These are phyloP conservation scores for Electrophaes corylata DNA, from an alignment of 2,888 invertebrate genomes.

Conservation along the genomic window DNA sequence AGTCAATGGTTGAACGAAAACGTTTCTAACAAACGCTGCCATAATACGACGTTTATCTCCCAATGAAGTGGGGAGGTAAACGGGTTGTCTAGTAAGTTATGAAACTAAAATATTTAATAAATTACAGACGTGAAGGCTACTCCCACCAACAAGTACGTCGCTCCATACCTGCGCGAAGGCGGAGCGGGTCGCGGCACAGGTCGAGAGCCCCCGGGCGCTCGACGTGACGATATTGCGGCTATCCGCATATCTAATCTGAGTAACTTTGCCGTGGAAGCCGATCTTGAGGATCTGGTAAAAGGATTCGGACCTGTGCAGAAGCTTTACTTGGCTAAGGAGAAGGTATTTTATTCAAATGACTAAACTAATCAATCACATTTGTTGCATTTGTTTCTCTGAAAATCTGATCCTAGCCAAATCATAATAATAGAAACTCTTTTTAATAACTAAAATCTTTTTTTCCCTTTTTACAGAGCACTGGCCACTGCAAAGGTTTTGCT, in stretches of 20 bases:
- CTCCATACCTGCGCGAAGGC: slow-evolving; percentile 95
- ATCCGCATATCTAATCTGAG: slow-evolving; percentile 99
- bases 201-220: slow-evolving; percentile 86
- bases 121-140: slow-evolving; percentile 69
- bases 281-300: slow-evolving; percentile 97
- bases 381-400: too few species aligned
- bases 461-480: slow-evolving; percentile 85
- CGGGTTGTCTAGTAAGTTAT: not conserved
- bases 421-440: too few species aligned
- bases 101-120: not conserved
- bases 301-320: slow-evolving; percentile 97
- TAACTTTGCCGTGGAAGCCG: slow-evolving; percentile 96
- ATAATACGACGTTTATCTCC: too few species aligned
- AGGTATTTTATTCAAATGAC: slow-evolving; percentile 64
- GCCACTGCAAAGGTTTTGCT: slow-evolving; percentile 97
- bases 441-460: too few species aligned
- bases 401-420: too few species aligned
- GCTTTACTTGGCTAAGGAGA: slow-evolving; percentile 97
- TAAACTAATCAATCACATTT: not conserved
- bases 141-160: slow-evolving; percentile 90
- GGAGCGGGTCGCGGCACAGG: slow-evolving; percentile 89
- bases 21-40: too few species aligned
- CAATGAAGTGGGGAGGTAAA: too few species aligned
- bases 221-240: slow-evolving; percentile 94
- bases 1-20: too few species aligned